phyloP scores from a whole-genome alignment of 2,888 invertebrate species.

The Megamerina dolium region DNA sequence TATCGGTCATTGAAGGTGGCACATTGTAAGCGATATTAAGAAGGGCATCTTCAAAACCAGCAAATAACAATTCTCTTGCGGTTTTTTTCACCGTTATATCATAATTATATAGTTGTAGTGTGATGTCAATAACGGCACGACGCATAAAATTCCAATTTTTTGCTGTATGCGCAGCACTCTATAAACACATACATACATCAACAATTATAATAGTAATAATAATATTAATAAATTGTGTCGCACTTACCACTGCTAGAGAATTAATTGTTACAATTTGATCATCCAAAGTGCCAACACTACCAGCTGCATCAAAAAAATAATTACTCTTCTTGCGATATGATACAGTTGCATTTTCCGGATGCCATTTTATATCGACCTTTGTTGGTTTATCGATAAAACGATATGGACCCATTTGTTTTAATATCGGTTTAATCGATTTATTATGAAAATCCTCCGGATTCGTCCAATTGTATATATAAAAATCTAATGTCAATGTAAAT shows the following conservation, averaged over 20 bases:
- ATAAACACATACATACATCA: neutral
- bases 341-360: slow-evolving; percentile 64
- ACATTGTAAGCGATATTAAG: slow-evolving; percentile 58
- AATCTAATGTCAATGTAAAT: slow-evolving; percentile 57
- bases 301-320: slow-evolving; percentile 56
- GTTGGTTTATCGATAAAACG: slow-evolving; percentile 59
- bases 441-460: slow-evolving; percentile 60
- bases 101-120: slow-evolving; percentile 54
- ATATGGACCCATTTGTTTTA: slow-evolving; percentile 58
- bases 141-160: slow-evolving; percentile 28
- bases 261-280: slow-evolving; percentile 31
- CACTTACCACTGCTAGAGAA: slow-evolving; percentile 28
- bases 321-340: slow-evolving; percentile 61
- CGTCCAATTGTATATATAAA: slow-evolving; percentile 74
- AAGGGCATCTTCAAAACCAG: slow-evolving; percentile 70
- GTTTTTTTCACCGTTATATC: slow-evolving; percentile 56
- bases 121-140: slow-evolving; percentile 50
- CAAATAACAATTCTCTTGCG: slow-evolving; percentile 66
- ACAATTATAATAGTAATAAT: neutral
- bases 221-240: neutral
- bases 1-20: slow-evolving; percentile 51
- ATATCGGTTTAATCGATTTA: slow-evolving; percentile 51
- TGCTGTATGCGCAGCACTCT: slow-evolving; percentile 21
- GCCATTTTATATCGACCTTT: slow-evolving; percentile 66
- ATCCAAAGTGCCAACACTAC: slow-evolving; percentile 24